Base-by-base conservation (phyloP, 2,113 vertebrate species). In the Coregonus clupeaformis region DNA sequence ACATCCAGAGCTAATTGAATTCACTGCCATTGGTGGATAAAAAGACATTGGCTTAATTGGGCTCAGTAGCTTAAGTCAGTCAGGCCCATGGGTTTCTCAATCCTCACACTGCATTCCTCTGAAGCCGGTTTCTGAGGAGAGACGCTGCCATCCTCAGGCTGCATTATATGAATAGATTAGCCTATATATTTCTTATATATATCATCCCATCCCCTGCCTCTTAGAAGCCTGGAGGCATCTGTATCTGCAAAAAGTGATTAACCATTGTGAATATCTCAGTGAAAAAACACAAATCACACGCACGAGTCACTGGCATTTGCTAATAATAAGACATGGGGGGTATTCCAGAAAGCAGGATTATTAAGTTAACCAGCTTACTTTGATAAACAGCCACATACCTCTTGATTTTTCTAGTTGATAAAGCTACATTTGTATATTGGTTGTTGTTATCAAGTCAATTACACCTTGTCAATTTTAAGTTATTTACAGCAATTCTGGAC, bases 1-100 rank as follows among this genome's bases (percentile, higher is more conserved):
- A 89, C 76, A 87, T 87, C 82, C 7, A 76, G 78, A 65, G 60
- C 65, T 81, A 84, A 89, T 89, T 87, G 85, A 78, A 88, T 87
- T 89, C 83, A 82, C 72, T 66, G 74, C 73, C 73, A 77, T 59
- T 12, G 55, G 70, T 75, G 80, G 77, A 60, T 78, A 79, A 24
- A 67, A 71, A 82, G 75, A 77, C 77, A 86, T 88, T 84, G 86
- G 73, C 79, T 82, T 92, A 91, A 91, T 91, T 88, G 83, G 87
- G 80, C 83, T 86, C 78, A 36, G 77, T 78, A 81, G 78, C 86
- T 84, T 86, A 83, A 84, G 81, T 87, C 84, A 84, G 81, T 87
- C 83, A 88, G 86, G 79, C 85, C 84, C 84, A 88, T 74, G 85
- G 89, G 83, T 85, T 85, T 85, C 79, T 77, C 80, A n/a, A 81